phyloP scores from a whole-genome alignment of 2,888 invertebrate genomes.

The Criorhina ranunculi region DNA sequence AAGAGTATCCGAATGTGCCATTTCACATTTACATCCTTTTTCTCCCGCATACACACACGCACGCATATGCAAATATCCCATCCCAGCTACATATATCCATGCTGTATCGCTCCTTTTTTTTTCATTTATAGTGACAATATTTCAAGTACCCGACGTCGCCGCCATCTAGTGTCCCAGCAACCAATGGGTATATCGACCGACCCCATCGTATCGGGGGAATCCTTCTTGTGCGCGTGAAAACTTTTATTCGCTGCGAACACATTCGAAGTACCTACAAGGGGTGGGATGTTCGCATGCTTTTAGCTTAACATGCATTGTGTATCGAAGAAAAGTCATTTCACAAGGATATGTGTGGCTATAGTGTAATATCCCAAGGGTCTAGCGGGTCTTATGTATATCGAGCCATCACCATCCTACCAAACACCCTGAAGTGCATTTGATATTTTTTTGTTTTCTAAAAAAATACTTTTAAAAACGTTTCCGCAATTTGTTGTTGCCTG shows the following conservation, averaged over 20 bases:
- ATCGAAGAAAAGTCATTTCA: constrained; percentile 66
- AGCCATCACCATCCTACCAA: neutral
- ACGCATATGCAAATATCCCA: constrained; percentile 56
- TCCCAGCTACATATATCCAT: constrained; percentile 51
- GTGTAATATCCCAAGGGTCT: constrained; percentile 48
- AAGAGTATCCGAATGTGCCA: constrained; percentile 63
- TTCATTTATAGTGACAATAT: constrained; percentile 67
- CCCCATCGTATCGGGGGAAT: constrained; percentile 33
- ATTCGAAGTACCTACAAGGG: neutral
- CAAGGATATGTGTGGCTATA: constrained; percentile 56
- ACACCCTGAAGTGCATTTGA: constrained; percentile 33
- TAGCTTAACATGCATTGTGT: constrained; percentile 65
- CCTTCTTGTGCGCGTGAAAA: constrained; percentile 32
- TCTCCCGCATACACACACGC: neutral
- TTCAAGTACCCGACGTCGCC: constrained; percentile 60
- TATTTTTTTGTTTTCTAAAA: constrained; percentile 9
- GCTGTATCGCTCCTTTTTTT: constrained; percentile 26
- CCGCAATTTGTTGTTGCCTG: constrained; percentile 54
- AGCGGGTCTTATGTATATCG: constrained; percentile 35
- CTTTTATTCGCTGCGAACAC: constrained; percentile 64
- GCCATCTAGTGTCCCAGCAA: constrained; percentile 13
- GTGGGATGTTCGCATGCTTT: constrained; percentile 59
- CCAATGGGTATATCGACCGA: constrained; percentile 7
- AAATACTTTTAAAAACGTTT: constrained; percentile 51
- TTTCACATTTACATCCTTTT: constrained; percentile 44